These are phyloP conservation scores for Haplochromis vanheusdeni DNA, from an alignment of 2,113 vertebrate genomes.

Conservation along the genomic window DNA sequence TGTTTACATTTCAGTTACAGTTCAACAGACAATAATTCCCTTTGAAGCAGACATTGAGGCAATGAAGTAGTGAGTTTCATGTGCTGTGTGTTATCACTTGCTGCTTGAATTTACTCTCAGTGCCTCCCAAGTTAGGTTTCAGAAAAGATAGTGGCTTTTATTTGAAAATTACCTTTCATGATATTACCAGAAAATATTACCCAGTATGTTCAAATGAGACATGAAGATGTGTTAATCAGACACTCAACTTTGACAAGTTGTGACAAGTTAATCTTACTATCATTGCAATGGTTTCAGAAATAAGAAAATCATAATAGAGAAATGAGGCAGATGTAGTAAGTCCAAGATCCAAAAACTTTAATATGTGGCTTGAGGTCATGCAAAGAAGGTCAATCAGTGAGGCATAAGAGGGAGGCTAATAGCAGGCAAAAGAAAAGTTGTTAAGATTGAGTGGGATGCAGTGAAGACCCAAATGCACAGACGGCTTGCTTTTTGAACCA, in stretches of 20 bases:
- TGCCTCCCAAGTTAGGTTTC: neutral
- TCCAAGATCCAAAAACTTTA: neutral
- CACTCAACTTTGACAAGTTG: neutral
- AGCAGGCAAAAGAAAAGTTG: neutral
- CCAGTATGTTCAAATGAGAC: neutral
- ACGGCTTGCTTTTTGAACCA: neutral
- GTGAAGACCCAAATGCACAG: neutral
- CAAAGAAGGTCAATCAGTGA: neutral
- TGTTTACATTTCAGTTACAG: neutral
- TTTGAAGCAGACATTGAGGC: neutral
- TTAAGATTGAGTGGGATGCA: neutral
- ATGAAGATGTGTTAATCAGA: neutral
- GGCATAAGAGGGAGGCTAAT: neutral
- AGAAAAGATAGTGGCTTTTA: neutral
- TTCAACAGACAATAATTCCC: neutral
- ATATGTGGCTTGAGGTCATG: neutral
- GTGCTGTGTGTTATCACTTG: neutral
- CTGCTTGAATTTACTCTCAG: neutral
- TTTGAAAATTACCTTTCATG: neutral
- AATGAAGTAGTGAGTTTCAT: neutral
- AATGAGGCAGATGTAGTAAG: neutral
- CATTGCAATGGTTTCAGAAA: neutral
- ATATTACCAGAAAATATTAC: neutral
- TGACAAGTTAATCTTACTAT: neutral
- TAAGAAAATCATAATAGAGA: neutral